Base-by-base conservation (phyloP, 1,140 invertebrate species). In the Heliconius hermathena region DNA sequence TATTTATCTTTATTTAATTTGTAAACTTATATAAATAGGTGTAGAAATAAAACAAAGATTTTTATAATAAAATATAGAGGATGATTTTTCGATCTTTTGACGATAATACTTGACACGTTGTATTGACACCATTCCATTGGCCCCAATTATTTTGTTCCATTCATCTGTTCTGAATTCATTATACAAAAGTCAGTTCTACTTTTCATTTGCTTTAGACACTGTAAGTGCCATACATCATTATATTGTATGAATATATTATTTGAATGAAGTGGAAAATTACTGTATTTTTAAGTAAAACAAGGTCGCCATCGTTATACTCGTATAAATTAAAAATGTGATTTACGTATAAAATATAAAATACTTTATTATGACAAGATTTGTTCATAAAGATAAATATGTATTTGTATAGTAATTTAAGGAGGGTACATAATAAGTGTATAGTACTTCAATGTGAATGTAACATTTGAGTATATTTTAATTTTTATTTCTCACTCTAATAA, bases 61-160 rank as follows among this genome's bases (percentile, higher is more conserved):
- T 66, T 66, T 66, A 66, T 66, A 66, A 29, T 66, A 29, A 66
- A 66, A 66, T 29, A 1, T 66, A 60, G 11, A 26, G 4, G 5
- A 26, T 66, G 54, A 29, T 18, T 13, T 66, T 66, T 66, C 26
- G 26, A 26, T 66, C 9, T 66, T 26, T 29, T 66, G 60, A 66
- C 13, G 11, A 66, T 66, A 66, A 66, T 66, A 66, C 60, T 66
- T 66, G 60, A 66, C 60, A 66, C 60, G 26, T 66, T 66, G 60
- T 66, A 66, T 66, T 66, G 60, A 66, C 60, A 66, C 60, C 60
- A 29, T 66, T 66, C 60, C 60, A 66, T 66, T 66, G 60, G 60
- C 60, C 60, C 60, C 60, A 66, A 66, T 66, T 66, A 66, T 29
- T 66, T 29, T 13, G 60, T 66, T 66, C 60, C 60, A 66, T 66